phyloP scores from a whole-genome alignment of 2,797 vertebrate species.

The Oreonectes daqikongensis region DNA sequence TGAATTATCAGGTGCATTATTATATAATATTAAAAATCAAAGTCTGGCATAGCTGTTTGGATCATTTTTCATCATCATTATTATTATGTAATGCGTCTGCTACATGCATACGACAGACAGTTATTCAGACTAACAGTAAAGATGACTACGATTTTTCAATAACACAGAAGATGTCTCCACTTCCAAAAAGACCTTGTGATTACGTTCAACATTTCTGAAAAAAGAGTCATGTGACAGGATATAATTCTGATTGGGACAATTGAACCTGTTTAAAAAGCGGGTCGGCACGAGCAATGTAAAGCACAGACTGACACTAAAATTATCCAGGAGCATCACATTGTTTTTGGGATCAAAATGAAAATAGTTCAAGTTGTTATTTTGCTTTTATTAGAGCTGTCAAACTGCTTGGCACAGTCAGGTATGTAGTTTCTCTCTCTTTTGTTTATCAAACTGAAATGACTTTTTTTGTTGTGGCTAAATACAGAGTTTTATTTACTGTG shows the following conservation, averaged over 20 bases:
- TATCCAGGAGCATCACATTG: slow-evolving; percentile 57
- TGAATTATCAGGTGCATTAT: not conserved
- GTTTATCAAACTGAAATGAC: not conserved
- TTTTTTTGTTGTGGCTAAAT: not conserved
- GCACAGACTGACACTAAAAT: slow-evolving; percentile 59
- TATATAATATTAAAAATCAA: too few species aligned
- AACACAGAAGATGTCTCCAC: not conserved
- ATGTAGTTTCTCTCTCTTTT: slow-evolving; percentile 13
- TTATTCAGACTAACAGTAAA: not conserved
- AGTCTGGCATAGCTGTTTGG: not conserved
- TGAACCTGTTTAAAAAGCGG: slow-evolving; percentile 16
- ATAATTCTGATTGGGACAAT: slow-evolving; percentile 60
- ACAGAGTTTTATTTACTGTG: too few species aligned
- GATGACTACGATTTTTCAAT: not conserved
- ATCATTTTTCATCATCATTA: not conserved
- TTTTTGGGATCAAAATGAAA: slow-evolving; percentile 61
- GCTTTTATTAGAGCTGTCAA: slow-evolving; percentile 60
- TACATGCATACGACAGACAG: not conserved
- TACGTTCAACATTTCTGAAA: slow-evolving; percentile 40
- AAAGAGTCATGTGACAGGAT: slow-evolving; percentile 66
- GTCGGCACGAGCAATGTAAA: slow-evolving; percentile 16
- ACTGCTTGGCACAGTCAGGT: slow-evolving; percentile 48
- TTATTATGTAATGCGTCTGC: not conserved
- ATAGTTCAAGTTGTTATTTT: slow-evolving; percentile 61
- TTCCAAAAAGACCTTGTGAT: slow-evolving; percentile 60